Conservation (phyloP, 2,797 vertebrate genomes). For the Rhodeus uyekii region DNA sequence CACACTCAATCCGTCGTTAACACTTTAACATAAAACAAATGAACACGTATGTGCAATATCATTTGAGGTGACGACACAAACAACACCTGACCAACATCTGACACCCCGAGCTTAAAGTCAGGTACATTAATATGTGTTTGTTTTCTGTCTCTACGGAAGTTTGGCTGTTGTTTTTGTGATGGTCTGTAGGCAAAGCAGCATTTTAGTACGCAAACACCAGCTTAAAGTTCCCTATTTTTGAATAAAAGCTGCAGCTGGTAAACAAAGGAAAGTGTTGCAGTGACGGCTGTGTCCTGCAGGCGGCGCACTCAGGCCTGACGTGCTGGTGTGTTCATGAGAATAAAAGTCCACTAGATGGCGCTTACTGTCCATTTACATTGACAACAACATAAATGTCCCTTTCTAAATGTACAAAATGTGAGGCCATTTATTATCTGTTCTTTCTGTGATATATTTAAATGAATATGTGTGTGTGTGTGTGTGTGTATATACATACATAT, state of each 20-base stretch:
- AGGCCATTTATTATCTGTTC: not conserved
- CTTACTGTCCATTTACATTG: not conserved
- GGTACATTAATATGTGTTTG: not conserved
- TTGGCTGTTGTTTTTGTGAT: not conserved
- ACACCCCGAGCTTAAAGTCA: not conserved
- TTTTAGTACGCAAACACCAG: not conserved
- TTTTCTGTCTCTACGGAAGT: not conserved
- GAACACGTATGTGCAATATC: not conserved
- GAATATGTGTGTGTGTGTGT: no score
- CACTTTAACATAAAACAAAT: not conserved
- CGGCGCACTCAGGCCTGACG: not conserved
- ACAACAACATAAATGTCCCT: not conserved
- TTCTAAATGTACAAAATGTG: not conserved
- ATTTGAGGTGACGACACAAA: not conserved
- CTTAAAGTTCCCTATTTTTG: slow-evolving; percentile 7
- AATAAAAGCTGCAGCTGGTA: not conserved
- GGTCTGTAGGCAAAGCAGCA: not conserved
- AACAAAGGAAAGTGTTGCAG: slow-evolving; percentile 35
- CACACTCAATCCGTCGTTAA: not conserved
- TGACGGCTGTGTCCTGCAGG: slow-evolving; percentile 7
- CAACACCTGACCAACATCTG: not conserved
- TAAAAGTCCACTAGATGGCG: slow-evolving; percentile 28
- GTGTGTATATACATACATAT: no score
- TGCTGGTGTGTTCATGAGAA: not conserved
- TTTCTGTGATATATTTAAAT: not conserved